These are phyloP conservation scores for Holotrichia oblita DNA, from an alignment of 1,140 invertebrate genomes.

Conservation along the genomic window DNA sequence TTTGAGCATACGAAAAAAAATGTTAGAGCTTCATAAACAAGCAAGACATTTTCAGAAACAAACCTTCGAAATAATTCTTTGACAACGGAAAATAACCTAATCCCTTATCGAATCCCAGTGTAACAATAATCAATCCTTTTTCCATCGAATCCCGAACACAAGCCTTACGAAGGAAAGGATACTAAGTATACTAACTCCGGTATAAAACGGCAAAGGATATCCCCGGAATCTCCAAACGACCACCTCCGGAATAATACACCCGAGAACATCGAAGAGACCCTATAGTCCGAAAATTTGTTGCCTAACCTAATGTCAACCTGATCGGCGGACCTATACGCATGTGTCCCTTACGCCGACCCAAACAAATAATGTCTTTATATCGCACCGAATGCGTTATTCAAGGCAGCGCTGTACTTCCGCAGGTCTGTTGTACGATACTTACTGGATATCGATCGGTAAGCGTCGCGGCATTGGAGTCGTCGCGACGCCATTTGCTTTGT, in stretches of 20 bases:
- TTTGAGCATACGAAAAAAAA: no score
- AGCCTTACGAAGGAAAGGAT: no score
- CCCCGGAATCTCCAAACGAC: background rate
- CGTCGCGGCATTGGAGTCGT: slow-evolving; percentile 50
- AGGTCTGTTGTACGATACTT: slow-evolving; percentile 48
- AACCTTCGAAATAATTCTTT: no score
- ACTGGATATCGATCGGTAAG: slow-evolving; percentile 56
- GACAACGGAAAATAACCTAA: no score
- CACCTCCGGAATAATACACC: background rate
- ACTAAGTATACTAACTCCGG: no score
- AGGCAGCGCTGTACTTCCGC: slow-evolving; percentile 16
- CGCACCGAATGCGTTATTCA: background rate
- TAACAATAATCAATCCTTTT: no score
- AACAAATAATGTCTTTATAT: slow-evolving; percentile 35
- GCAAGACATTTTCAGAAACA: no score
- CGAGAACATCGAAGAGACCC: background rate
- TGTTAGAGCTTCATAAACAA: no score
- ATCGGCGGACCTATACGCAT: slow-evolving; percentile 50
- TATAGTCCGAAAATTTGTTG: slow-evolving; percentile 6
- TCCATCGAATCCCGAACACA: no score
- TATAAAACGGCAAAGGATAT: no score
- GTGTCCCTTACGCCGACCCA: slow-evolving; percentile 51
- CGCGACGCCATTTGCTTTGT: slow-evolving; percentile 60
- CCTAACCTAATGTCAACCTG: slow-evolving; percentile 27
- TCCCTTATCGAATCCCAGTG: no score